Base-by-base conservation (phyloP, 2,113 vertebrate genomes). In the Chamaea fasciata region DNA sequence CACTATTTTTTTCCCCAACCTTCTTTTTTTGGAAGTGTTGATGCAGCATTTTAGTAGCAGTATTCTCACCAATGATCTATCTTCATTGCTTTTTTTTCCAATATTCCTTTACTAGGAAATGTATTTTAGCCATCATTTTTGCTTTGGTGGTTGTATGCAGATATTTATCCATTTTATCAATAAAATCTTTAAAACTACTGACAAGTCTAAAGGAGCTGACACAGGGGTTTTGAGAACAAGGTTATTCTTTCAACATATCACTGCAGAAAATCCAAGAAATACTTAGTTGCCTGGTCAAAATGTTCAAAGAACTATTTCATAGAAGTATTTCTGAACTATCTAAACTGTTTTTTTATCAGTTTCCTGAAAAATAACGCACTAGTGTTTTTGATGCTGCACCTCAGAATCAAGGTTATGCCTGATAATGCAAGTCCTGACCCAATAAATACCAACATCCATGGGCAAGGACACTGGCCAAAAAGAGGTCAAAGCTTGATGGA, bases 191-290 rank as follows among this genome's bases (percentile, higher is more conserved):
- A 39, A 30, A 94, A 50, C 62, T 84, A 80, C 55, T 44, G 56
- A 92, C 75, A 88, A 90, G 64, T 8, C 56, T 64, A 57, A 86
- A 89, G 75, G 41, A 94, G 87, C 88, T 70, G 92, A 97, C 80
- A 70, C 52, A 89, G 79, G 44, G 19, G 50, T 88, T 94, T 84
- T 87, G 68, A 87, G 83, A 75, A 84, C 30, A 49, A 92, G 73
- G 69, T 84, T 94, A 56, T 81, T 78, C 91, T 95, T 82, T 68
- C 74, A 73, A 82, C 49, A 27, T 24, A 59, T 33, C 39, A 12
- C 53, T 64, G 52, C 77, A 74, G 37, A 80, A 86, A 91, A 85
- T 15, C 28, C 50, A 55, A 52, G 41, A 87, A 76, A 39, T 24
- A 39, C 19, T 31, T 44, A 35, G 41, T 11, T 81, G 73, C 27